Evolutionary conservation across 2,888 invertebrate species (phyloP).

Genomic region (Bedellia somnulentella): DNA sequence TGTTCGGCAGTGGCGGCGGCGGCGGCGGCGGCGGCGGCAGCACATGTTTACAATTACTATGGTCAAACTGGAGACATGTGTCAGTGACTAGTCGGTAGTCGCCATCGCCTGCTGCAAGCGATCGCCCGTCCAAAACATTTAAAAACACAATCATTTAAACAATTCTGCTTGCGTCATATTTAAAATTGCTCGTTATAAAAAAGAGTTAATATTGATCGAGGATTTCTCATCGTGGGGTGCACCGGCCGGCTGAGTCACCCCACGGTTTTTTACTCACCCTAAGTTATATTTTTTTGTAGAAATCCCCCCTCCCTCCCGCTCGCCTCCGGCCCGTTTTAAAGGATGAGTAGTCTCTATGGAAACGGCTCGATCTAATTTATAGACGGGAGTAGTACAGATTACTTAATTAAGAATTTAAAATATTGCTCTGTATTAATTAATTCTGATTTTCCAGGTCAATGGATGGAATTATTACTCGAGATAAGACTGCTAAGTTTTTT

Average conservation of each 20-base stretch:
- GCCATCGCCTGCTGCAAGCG: too few species aligned
- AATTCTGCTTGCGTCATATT: too few species aligned
- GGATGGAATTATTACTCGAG: too few species aligned
- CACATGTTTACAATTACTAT: too few species aligned
- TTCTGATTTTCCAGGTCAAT: conserved; percentile 33
- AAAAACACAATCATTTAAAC: too few species aligned
- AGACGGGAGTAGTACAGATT: conserved; percentile 59
- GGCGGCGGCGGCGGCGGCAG: too few species aligned
- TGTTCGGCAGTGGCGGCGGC: too few species aligned
- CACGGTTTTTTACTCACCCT: conserved; percentile 63
- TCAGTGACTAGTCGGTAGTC: too few species aligned
- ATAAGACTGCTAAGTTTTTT: too few species aligned
- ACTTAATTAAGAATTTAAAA: conserved; percentile 62
- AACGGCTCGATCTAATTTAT: conserved; percentile 62
- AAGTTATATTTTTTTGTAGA: conserved; percentile 61
- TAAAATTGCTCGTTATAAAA: too few species aligned
- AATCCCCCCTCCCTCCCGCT: conserved; percentile 33
- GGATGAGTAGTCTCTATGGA: conserved; percentile 63
- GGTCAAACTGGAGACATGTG: too few species aligned
- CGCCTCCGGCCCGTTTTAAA: conserved; percentile 55
- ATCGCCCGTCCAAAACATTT: too few species aligned
- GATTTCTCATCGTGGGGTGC: conserved; percentile 61
- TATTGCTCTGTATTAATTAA: conserved; percentile 55
- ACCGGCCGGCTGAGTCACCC: conserved; percentile 63
- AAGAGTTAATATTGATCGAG: conserved; percentile 65